Conservation (phyloP, 2,888 invertebrate species). For the Mesorhabditis belari region DNA sequence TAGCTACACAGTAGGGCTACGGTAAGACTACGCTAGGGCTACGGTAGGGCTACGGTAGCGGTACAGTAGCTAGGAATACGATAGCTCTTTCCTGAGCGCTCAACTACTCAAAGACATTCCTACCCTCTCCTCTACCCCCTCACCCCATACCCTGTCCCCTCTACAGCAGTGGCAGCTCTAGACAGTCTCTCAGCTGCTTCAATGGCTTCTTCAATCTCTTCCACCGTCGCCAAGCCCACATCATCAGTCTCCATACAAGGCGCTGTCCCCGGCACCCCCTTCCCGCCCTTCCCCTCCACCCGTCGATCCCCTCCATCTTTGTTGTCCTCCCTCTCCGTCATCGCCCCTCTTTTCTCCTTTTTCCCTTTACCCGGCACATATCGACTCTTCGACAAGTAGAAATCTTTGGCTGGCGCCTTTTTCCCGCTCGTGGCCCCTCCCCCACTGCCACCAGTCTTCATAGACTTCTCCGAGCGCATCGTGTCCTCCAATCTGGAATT, state of each 20-base stretch:
- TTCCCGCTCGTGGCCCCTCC: too few species aligned
- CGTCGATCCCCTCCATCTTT: neutral
- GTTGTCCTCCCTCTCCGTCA: neutral
- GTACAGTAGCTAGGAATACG: too few species aligned
- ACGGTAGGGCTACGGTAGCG: too few species aligned
- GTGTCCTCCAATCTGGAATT: neutral
- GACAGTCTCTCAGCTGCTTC: neutral
- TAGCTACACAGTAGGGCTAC: too few species aligned
- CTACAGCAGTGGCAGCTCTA: neutral
- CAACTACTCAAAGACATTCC: neutral
- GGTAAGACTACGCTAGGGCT: too few species aligned
- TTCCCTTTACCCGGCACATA: slow-evolving; percentile 66
- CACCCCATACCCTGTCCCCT: too few species aligned
- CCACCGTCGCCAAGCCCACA: neutral
- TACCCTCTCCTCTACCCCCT: neutral
- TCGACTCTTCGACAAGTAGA: slow-evolving; percentile 72
- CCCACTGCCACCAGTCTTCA: slow-evolving; percentile 15
- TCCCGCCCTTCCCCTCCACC: neutral
- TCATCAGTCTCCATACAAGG: neutral
- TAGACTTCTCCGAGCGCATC: slow-evolving; percentile 3
- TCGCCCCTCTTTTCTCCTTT: neutral
- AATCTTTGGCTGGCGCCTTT: slow-evolving; percentile 63
- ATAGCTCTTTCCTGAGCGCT: too few species aligned
- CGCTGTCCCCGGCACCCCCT: neutral
- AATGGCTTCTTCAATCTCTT: neutral